Evolutionary conservation across 2,888 invertebrate species (phyloP).

Genomic region (Pomacea canaliculata): DNA sequence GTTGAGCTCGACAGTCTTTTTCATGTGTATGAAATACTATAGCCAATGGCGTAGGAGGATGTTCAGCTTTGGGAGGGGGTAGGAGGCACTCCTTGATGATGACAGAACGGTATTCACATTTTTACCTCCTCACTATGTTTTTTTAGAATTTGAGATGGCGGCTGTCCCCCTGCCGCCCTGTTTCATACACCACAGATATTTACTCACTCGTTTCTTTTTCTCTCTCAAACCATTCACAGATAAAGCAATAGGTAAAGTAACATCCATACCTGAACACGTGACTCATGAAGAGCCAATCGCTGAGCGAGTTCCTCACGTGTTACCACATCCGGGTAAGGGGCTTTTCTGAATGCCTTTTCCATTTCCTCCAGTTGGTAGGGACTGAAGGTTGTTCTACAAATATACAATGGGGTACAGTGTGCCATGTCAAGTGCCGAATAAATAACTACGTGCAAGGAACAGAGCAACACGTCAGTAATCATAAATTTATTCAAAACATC

Average conservation of each 20-base stretch:
- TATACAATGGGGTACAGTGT: not conserved
- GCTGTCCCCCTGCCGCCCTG: no score
- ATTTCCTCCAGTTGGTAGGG: constrained; percentile 94
- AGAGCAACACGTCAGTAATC: not conserved
- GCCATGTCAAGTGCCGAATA: not conserved
- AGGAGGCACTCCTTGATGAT: no score
- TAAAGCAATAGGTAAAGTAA: no score
- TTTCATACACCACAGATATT: no score
- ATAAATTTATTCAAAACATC: no score
- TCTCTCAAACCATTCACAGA: no score
- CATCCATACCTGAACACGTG: constrained; percentile 70
- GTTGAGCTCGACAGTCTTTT: no score
- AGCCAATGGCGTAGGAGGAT: not conserved
- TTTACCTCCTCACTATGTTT: no score
- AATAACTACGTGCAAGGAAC: not conserved
- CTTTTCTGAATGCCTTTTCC: constrained; percentile 93
- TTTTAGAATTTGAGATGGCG: no score
- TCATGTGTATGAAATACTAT: no score
- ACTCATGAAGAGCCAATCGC: constrained; percentile 88
- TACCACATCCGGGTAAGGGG: constrained; percentile 96
- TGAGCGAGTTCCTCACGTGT: constrained; percentile 93
- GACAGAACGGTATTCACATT: no score
- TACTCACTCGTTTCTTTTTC: no score
- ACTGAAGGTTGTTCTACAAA: constrained; percentile 93
- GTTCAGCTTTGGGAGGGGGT: not conserved